Conservation (phyloP, 2,113 vertebrate genomes). For the Mola mola region DNA sequence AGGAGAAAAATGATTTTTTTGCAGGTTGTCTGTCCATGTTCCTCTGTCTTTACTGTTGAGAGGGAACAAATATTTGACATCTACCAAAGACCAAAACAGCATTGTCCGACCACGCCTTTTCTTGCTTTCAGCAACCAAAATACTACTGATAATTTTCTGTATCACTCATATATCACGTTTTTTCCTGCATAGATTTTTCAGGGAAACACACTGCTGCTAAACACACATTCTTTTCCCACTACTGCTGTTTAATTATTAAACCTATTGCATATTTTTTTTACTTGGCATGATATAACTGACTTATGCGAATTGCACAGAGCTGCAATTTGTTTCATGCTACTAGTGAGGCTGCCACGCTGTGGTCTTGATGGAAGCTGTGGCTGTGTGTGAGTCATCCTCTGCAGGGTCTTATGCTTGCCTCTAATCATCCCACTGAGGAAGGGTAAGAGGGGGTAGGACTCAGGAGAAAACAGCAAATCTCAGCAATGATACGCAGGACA, state of each 20-base stretch:
- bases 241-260: slow-evolving; percentile 46
- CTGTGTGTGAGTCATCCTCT: slow-evolving; percentile 41
- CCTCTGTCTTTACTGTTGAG: too few species aligned
- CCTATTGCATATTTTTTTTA: slow-evolving; percentile 32
- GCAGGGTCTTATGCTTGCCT: slow-evolving; percentile 20
- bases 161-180: background rate
- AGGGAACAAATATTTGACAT: slow-evolving; percentile 33
- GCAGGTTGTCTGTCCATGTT: too few species aligned
- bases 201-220: background rate
- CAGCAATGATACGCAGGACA: background rate
- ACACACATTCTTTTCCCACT: slow-evolving; percentile 12
- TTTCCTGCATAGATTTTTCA: background rate
- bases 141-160: slow-evolving; percentile 19
- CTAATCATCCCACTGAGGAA: slow-evolving; percentile 38
- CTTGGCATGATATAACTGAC: slow-evolving; percentile 19
- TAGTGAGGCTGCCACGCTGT: background rate
- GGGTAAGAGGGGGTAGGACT: slow-evolving; percentile 10
- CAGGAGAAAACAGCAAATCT: slow-evolving; percentile 21
- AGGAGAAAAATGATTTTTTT: too few species aligned
- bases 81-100: slow-evolving; percentile 9
- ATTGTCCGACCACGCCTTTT: slow-evolving; percentile 1
- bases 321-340: slow-evolving; percentile 22
- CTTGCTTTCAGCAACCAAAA: slow-evolving; percentile 37
- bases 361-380: slow-evolving; percentile 38
- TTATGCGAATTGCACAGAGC: slow-evolving; percentile 17